Conservation (phyloP, 2,888 invertebrate species). For the Tiphia femorata region DNA sequence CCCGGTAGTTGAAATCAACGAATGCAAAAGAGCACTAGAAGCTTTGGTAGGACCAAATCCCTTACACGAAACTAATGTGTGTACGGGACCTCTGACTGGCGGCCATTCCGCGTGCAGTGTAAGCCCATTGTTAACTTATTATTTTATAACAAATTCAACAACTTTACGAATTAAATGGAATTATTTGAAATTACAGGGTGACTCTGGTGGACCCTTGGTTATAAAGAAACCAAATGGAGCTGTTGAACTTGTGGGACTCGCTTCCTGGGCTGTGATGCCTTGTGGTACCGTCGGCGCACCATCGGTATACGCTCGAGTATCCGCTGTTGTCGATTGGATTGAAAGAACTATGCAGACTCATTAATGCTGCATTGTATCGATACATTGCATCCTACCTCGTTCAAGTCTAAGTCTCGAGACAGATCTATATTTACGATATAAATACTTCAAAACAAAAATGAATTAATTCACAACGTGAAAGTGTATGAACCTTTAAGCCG, state of each 20-base stretch:
- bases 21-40: slow-evolving; percentile 47
- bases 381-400: too few relatives aligned
- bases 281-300: slow-evolving; percentile 68
- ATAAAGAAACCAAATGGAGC: slow-evolving; percentile 71
- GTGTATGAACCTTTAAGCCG: too few relatives aligned
- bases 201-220: slow-evolving; percentile 72
- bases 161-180: not conserved
- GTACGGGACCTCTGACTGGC: slow-evolving; percentile 48
- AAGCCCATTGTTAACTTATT: slow-evolving; percentile 12
- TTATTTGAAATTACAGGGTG: slow-evolving; percentile 65
- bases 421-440: too few relatives aligned
- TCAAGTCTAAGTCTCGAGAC: too few relatives aligned
- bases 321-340: slow-evolving; percentile 67
- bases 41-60: slow-evolving; percentile 43
- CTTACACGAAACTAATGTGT: slow-evolving; percentile 47
- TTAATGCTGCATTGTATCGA: not conserved
- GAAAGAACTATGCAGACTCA: slow-evolving; percentile 20
- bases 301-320: slow-evolving; percentile 67
- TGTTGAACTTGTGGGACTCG: slow-evolving; percentile 75
- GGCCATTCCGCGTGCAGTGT: slow-evolving; percentile 49
- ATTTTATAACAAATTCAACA: not conserved
- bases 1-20: slow-evolving; percentile 49
- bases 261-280: slow-evolving; percentile 71
- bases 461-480: too few relatives aligned
- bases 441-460: too few relatives aligned